These are phyloP conservation scores for Nothobranchius kuhntae DNA, from an alignment of 2,113 vertebrate species.

Conservation along the genomic window DNA sequence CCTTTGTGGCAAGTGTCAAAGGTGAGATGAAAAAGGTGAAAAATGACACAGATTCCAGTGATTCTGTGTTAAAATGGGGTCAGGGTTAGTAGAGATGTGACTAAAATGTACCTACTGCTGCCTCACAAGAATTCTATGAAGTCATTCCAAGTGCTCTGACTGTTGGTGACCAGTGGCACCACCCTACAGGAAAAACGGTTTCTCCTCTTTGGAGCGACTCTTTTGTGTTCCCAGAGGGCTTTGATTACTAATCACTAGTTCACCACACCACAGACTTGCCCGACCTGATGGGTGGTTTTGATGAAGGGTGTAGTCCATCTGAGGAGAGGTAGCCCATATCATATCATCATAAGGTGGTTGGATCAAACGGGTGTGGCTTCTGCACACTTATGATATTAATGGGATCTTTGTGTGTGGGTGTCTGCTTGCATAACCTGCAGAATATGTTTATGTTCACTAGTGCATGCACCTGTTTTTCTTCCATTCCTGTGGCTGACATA, in stretches of 20 bases:
- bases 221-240: neutral
- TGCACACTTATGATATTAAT: neutral
- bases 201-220: conserved; percentile 1
- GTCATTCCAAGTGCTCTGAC: neutral
- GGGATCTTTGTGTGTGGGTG: neutral
- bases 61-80: neutral
- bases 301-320: conserved; percentile 52
- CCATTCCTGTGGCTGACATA: too few relatives aligned
- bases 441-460: neutral
- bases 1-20: conserved; percentile 57
- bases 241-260: conserved; percentile 3
- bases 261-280: conserved; percentile 41
- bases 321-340: neutral
- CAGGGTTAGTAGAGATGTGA: neutral
- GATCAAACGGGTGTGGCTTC: conserved; percentile 5
- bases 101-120: neutral
- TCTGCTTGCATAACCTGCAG: too few relatives aligned
- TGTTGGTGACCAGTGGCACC: neutral
- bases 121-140: neutral
- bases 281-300: conserved; percentile 39
- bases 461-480: neutral
- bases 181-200: conserved; percentile 5
- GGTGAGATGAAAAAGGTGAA: conserved; percentile 45
- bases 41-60: accelerated
- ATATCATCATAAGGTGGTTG: neutral